Percentiles rank a stretch among this genome's conserved stretches.
Evolutionary conservation across 2,888 invertebrate species (phyloP).

Genomic region (Rhingia campestris): DNA sequence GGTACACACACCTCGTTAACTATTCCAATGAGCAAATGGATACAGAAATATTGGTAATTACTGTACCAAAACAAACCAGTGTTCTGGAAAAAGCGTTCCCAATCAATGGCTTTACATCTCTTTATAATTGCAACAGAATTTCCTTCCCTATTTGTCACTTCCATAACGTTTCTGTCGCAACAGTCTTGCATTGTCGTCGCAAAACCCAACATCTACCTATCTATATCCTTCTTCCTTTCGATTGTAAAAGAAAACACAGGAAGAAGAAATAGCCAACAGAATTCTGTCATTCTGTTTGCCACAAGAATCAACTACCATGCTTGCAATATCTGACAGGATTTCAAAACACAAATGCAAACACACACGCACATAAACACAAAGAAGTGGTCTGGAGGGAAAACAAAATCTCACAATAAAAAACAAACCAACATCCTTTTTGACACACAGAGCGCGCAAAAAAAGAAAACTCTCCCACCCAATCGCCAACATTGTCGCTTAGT

Average conservation of each 20-base stretch:
- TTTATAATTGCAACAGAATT: not conserved
- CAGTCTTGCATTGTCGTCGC: no score
- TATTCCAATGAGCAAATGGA: slow-evolving; percentile 43
- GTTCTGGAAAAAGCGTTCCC: not conserved
- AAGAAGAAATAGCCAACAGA: not conserved
- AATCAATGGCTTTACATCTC: slow-evolving; percentile 22
- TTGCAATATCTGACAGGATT: slow-evolving; percentile 51
- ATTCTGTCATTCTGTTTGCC: slow-evolving; percentile 22
- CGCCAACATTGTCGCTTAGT: slow-evolving; percentile 7
- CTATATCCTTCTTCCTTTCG: not conserved
- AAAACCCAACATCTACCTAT: no score
- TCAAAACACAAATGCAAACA: slow-evolving; percentile 5
- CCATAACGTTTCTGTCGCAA: no score
- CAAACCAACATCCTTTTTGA: slow-evolving; percentile 50
- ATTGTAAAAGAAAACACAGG: not conserved
- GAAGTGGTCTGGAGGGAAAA: not conserved
- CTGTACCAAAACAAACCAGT: not conserved
- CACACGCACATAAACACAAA: not conserved
- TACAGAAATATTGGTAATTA: not conserved
- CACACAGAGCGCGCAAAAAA: slow-evolving; percentile 25
- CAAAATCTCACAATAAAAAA: slow-evolving; percentile 12
- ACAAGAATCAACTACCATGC: slow-evolving; percentile 25
- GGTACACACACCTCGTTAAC: slow-evolving; percentile 54
- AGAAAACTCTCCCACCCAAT: slow-evolving; percentile 12
- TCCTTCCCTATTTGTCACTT: not conserved